A percentile compares a stretch with the other conserved stretches of the same genome.
Evolutionary conservation across 53 echinoderm and acorn worm species (phyloP).

Genomic region (Zoroaster sp.): DNA sequence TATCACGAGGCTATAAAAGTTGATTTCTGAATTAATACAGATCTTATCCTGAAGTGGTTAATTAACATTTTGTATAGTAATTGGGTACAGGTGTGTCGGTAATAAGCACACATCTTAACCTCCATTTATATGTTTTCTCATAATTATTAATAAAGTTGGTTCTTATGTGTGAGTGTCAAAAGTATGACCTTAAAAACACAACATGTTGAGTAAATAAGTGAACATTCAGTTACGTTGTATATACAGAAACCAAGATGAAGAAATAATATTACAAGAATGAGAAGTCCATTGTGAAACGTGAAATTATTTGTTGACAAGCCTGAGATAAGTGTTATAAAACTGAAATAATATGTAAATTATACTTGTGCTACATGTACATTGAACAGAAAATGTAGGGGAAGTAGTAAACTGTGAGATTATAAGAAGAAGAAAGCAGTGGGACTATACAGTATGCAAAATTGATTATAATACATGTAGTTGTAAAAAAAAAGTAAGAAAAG

Average conservation of each 20-base stretch:
- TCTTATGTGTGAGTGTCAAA: neutral
- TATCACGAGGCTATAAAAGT: slow-evolving; percentile 35
- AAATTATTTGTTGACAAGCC: too few species aligned
- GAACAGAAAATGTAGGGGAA: too few species aligned
- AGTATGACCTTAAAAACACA: neutral
- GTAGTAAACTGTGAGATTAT: too few species aligned
- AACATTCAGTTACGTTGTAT: neutral
- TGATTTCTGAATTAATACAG: neutral
- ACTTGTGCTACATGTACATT: too few species aligned
- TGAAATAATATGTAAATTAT: too few species aligned
- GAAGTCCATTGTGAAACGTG: neutral
- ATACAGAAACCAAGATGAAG: neutral
- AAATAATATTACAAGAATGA: neutral
- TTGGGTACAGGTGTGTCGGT: neutral
- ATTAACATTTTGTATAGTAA: neutral
- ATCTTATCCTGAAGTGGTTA: neutral
- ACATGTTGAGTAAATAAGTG: too few species aligned
- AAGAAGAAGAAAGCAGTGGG: too few species aligned
- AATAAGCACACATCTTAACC: neutral
- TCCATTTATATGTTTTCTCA: neutral
- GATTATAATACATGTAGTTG: too few species aligned
- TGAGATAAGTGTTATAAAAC: neutral
- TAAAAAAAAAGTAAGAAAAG: too few species aligned
- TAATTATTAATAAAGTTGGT: neutral
- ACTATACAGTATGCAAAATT: too few species aligned